Conservation (phyloP, 2,888 invertebrate genomes). For the Calliopum simillimum region DNA sequence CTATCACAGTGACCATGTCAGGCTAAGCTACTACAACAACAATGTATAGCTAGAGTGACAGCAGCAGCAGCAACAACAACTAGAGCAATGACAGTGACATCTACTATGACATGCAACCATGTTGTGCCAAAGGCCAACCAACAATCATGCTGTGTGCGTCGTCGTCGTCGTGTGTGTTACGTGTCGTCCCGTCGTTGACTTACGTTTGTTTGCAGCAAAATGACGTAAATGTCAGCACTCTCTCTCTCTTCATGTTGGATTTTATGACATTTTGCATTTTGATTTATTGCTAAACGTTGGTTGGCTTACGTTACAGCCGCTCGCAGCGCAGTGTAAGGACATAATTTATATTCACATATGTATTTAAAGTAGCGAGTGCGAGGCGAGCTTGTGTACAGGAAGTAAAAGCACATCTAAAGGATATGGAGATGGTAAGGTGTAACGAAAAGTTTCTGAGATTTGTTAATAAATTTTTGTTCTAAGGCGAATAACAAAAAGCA, state of each 20-base stretch:
- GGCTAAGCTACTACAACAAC: slow-evolving; percentile 32
- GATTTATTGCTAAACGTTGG: slow-evolving; percentile 55
- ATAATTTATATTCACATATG: slow-evolving; percentile 51
- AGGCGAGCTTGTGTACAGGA: background rate
- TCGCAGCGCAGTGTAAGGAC: slow-evolving; percentile 40
- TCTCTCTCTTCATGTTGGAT: slow-evolving; percentile 53
- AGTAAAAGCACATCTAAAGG: slow-evolving; percentile 13
- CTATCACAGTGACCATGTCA: slow-evolving; percentile 18
- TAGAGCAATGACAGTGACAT: slow-evolving; percentile 4
- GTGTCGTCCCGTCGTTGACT: slow-evolving; percentile 48
- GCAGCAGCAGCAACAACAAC: background rate
- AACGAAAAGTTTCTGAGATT: slow-evolving; percentile 4
- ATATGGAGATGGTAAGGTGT: background rate
- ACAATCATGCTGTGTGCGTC: slow-evolving; percentile 39
- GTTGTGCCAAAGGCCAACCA: slow-evolving; percentile 41
- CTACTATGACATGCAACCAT: slow-evolving; percentile 19
- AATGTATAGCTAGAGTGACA: background rate
- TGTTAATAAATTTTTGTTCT: too few relatives aligned
- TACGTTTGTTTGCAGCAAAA: slow-evolving; percentile 45
- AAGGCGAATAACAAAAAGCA: too few relatives aligned
- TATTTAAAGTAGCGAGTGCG: background rate
- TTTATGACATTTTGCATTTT: slow-evolving; percentile 56
- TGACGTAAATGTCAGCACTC: slow-evolving; percentile 53
- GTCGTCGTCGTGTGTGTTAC: slow-evolving; percentile 44
- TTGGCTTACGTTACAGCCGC: slow-evolving; percentile 4